Conservation (phyloP, 1,140 invertebrate species). For the Heliconius nattereri region DNA sequence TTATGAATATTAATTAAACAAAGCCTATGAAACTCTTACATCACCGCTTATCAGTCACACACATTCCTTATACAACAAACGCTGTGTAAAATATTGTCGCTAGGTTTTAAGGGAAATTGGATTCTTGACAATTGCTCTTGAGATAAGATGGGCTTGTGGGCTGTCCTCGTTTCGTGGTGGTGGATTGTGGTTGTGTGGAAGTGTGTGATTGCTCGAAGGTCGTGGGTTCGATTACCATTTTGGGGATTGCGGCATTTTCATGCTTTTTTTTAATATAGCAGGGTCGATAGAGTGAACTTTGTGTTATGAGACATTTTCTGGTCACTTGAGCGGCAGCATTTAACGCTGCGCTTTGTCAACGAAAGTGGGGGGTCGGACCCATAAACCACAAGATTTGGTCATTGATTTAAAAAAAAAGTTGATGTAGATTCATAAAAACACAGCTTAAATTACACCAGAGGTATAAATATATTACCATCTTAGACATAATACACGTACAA, state of each 20-base stretch:
- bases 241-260: too few species aligned
- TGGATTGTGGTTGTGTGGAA: neutral
- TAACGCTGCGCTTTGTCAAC: too few species aligned
- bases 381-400: too few species aligned
- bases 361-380: too few species aligned
- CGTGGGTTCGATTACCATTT: neutral
- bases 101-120: constrained; percentile 16
- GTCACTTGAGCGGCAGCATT: too few species aligned
- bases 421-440: too few species aligned
- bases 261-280: too few species aligned
- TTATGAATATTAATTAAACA: constrained; percentile 73
- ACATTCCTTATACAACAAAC: constrained; percentile 14
- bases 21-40: constrained; percentile 58
- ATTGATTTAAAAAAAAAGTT: too few species aligned
- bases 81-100: constrained; percentile 11
- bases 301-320: neutral
- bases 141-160: neutral
- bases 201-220: neutral
- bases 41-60: constrained; percentile 37
- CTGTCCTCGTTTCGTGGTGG: neutral
- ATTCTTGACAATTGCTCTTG: neutral
- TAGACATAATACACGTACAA: neutral
- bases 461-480: too few species aligned
- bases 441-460: too few species aligned
- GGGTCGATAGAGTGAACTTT: neutral